phyloP scores from a whole-genome alignment of 2,888 invertebrate species.

The Napeogenes sylphis region DNA sequence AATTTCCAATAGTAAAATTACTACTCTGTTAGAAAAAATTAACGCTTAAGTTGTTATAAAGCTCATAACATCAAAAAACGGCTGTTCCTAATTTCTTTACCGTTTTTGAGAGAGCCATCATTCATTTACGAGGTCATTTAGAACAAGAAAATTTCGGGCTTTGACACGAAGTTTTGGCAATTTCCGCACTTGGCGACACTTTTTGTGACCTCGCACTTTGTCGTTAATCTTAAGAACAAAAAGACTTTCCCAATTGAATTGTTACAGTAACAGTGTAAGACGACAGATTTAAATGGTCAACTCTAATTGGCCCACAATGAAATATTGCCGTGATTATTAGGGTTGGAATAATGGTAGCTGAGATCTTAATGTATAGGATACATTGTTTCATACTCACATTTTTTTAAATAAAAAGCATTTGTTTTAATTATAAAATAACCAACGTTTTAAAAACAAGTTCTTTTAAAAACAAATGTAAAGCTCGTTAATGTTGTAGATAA shows the following conservation, averaged over 20 bases:
- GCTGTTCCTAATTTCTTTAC: conserved; percentile 76
- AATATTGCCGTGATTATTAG: conserved; percentile 30
- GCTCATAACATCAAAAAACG: conserved; percentile 72
- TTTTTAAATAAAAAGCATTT: conserved; percentile 12
- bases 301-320: conserved; percentile 45
- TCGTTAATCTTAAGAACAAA: conserved; percentile 74
- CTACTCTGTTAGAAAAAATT: conserved; percentile 13
- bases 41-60: conserved; percentile 58
- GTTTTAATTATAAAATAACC: neutral
- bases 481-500: conserved; percentile 21
- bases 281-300: conserved; percentile 61
- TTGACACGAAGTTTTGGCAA: conserved; percentile 75
- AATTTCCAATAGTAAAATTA: neutral
- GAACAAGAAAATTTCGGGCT: conserved; percentile 74
- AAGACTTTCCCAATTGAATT: conserved; percentile 59
- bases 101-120: conserved; percentile 76
- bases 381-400: conserved; percentile 7
- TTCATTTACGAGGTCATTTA: conserved; percentile 76
- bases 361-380: conserved; percentile 7
- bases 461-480: conserved; percentile 21
- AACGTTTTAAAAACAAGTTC: conserved; percentile 11
- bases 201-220: conserved; percentile 72
- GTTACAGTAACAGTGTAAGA: conserved; percentile 60
- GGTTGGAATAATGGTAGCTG: conserved; percentile 20
- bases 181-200: conserved; percentile 70